phyloP scores from a whole-genome alignment of 53 echinoderm and acorn worm species.

The Paracentrotus lividus region DNA sequence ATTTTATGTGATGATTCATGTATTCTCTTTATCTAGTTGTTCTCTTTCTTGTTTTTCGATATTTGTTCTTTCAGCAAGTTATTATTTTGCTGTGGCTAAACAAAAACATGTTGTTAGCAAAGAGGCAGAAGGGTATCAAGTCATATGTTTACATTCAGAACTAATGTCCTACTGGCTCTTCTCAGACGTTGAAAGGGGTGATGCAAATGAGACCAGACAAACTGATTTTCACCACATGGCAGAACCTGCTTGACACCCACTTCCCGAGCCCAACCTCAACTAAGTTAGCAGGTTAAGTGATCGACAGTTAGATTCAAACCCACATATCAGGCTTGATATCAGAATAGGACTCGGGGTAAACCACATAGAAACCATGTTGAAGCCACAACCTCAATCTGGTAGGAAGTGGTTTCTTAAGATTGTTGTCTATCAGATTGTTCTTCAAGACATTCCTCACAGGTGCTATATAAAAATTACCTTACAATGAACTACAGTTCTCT shows the following conservation, averaged over 20 bases:
- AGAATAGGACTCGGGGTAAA: not conserved
- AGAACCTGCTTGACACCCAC: slow-evolving; percentile 6
- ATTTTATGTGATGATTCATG: not conserved
- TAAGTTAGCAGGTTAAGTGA: not conserved
- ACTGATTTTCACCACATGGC: not conserved
- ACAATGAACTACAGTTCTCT: no score
- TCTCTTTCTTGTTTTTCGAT: not conserved
- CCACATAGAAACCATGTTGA: not conserved
- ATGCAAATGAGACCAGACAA: not conserved
- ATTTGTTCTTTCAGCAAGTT: not conserved
- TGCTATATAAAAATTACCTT: no score
- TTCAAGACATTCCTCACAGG: no score
- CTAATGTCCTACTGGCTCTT: no score
- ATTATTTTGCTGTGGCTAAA: not conserved
- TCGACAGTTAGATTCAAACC: not conserved
- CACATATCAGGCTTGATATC: not conserved
- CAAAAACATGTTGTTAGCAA: not conserved
- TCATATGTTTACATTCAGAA: no score
- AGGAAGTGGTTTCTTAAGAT: not conserved
- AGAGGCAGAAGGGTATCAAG: no score
- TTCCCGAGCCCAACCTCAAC: not conserved
- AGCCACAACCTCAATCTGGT: not conserved
- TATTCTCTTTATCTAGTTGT: not conserved
- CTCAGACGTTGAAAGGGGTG: no score
- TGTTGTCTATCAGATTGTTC: no score